Conservation (phyloP, 2,888 invertebrate genomes). For the Bellardia pandia region DNA sequence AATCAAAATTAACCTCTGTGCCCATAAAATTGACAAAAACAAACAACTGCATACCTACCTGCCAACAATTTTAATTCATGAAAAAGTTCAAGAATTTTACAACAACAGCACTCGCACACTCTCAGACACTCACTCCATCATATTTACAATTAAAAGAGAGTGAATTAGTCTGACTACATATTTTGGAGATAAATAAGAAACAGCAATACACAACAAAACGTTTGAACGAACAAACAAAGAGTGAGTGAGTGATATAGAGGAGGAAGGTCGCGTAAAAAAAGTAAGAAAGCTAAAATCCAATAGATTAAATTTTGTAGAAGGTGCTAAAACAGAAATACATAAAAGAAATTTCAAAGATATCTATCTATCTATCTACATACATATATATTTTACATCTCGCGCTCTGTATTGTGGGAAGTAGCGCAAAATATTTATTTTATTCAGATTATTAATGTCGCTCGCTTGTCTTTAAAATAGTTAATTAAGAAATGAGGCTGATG, state of each 20-base stretch:
- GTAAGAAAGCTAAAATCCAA: neutral
- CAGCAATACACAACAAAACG: neutral
- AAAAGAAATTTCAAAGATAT: neutral
- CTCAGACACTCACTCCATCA: neutral
- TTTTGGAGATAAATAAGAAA: neutral
- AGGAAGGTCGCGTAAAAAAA: neutral
- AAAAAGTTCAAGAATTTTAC: slow-evolving; percentile 46
- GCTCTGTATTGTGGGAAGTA: neutral
- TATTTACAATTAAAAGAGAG: slow-evolving; percentile 10
- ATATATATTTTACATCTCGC: neutral
- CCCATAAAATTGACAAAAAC: neutral
- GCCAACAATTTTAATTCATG: slow-evolving; percentile 70
- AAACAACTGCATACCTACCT: slow-evolving; percentile 1
- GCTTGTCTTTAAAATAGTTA: neutral
- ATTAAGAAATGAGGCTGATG: neutral
- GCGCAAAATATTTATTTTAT: slow-evolving; percentile 3
- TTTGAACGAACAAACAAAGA: neutral
- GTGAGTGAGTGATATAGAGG: neutral
- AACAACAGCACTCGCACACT: neutral
- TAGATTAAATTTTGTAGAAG: neutral
- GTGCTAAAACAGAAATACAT: neutral
- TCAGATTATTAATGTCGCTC: neutral
- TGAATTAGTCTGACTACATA: neutral
- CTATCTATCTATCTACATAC: neutral
- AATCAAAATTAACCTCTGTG: slow-evolving; percentile 22